Conservation (phyloP, 2,113 vertebrate species). For the Clupea harengus region DNA sequence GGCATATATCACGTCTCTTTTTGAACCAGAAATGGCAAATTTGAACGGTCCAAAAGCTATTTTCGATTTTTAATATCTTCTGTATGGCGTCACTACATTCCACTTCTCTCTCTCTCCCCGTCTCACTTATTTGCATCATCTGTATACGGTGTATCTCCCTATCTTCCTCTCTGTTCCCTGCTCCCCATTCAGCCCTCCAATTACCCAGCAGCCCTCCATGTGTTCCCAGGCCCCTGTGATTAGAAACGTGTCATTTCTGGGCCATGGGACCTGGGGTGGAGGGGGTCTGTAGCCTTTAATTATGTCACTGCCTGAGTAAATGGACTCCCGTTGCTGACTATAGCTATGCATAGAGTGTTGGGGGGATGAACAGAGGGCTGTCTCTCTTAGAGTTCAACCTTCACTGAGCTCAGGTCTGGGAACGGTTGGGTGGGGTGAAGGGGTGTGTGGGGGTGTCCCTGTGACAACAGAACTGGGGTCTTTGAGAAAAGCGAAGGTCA, state of each 20-base stretch:
- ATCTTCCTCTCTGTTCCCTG: conserved; percentile 28
- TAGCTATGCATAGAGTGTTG: background rate
- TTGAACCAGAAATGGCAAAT: background rate
- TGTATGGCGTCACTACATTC: background rate
- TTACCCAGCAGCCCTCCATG: conserved; percentile 50
- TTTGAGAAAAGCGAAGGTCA: conserved; percentile 23
- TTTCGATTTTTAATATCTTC: background rate
- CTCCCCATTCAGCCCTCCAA: conserved; percentile 55
- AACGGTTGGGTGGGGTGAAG: background rate
- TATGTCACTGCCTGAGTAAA: background rate
- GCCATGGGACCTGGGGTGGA: conserved; percentile 59
- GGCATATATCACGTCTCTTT: background rate
- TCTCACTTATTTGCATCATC: background rate
- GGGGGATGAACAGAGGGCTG: background rate
- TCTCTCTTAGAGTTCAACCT: background rate
- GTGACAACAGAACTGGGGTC: conserved; percentile 27
- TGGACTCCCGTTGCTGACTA: background rate
- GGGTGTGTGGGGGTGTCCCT: background rate
- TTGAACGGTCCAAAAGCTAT: background rate
- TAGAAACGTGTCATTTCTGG: conserved; percentile 73
- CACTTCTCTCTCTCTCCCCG: background rate
- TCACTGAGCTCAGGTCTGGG: background rate
- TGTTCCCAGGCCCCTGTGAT: conserved; percentile 63
- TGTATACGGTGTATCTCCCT: conserved; percentile 10
- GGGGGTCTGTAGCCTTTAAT: conserved; percentile 62